Evolutionary conservation across 92 coral and sea anemone genomes (phyloP), one percentile per base, ranked within the genome.

Genomic region (Anthopleura xanthogrammica): DNA sequence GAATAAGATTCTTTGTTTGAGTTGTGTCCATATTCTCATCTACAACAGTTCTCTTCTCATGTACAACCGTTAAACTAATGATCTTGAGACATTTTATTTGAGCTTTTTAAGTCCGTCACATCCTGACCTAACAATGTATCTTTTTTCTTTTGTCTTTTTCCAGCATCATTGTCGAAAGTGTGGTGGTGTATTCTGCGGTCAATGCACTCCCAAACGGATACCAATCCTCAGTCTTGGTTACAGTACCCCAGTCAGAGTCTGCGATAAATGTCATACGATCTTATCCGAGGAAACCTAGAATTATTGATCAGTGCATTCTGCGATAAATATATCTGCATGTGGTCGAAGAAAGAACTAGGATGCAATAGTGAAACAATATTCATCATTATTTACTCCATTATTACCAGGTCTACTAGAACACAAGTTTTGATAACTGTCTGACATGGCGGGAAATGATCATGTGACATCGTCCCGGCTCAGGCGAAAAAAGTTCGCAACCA

Each of bases 161-260:
- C 85, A 95, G 94, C 95, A 95, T 83, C 98, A 94, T 82, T 97
- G 99, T 80, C 94, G 94, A 39, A 91, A 95, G 77, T 97, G 99
- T 89, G 96, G 95, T 16, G 99, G 99, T 43, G 91, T 93, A 6
- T 97, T 92, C 80, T 97, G 99, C 82, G 88, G 92, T 72, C 85
- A 92, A 19, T 97, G 99, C 71, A 90, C 99, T 2, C 87, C 99
- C 29, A 97, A 92, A 77, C 86, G 95, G 36, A 92, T 93, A 19
- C 92, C 95, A 5, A 88, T 93, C 54, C 90, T 90, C 20, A 82
- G 80, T 71, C 93, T 89, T 40, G 98, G 95, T 22, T 87, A 92
- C 79, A 93, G 90, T 43, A 86, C 52, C 19, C 92, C 93, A 7
- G 86, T 88, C 39, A 88, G 98, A 52, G 95, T 92, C 29, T 93